Percentiles rank a stretch among this genome's conserved stretches.
These are phyloP conservation scores for Amiota mariae DNA, from an alignment of 2,888 invertebrate species.

Conservation along the genomic window DNA sequence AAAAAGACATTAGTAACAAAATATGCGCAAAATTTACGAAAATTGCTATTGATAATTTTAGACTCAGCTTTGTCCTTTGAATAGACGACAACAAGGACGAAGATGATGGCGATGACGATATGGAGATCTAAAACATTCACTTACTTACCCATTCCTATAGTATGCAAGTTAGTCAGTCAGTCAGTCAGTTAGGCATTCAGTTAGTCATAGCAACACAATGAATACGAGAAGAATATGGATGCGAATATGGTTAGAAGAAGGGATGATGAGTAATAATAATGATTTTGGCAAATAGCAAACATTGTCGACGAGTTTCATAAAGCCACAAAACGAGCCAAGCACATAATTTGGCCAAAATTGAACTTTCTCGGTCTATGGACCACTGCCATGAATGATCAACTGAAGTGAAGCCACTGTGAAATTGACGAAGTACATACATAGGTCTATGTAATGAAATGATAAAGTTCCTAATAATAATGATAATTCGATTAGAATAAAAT, in stretches of 20 bases:
- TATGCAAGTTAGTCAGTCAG: no score
- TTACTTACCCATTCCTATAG: no score
- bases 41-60: constrained; percentile 21
- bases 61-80: constrained; percentile 4
- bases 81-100: not conserved
- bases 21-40: constrained; percentile 22
- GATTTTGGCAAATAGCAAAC: not conserved
- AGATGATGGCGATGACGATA: not conserved
- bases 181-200: no score
- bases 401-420: no score
- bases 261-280: constrained; percentile 11
- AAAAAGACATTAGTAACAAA: constrained; percentile 9
- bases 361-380: constrained; percentile 46
- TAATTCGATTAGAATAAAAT: not conserved
- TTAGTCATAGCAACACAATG: not conserved
- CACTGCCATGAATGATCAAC: no score
- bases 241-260: no score
- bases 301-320: constrained; percentile 28
- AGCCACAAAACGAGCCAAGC: constrained; percentile 67
- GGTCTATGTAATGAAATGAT: not conserved
- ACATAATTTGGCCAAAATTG: constrained; percentile 63
- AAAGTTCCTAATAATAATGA: not conserved
- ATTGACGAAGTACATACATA: no score
- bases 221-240: not conserved
- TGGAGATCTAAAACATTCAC: no score